Evolutionary conservation across 2,113 vertebrate genomes (phyloP).

Genomic region (Chionis minor): DNA sequence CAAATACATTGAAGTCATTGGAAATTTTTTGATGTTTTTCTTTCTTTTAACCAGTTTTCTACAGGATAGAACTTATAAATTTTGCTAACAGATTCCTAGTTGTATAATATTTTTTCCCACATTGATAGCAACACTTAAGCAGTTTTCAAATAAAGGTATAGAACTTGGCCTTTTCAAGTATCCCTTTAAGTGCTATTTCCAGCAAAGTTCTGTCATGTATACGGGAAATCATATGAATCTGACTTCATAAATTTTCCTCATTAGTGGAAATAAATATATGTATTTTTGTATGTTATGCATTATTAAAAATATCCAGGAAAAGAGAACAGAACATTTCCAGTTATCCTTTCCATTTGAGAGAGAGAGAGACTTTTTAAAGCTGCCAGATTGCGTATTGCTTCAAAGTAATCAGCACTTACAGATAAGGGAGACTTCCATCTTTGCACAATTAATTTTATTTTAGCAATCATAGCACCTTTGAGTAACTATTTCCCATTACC

Average conservation of each 20-base stretch:
- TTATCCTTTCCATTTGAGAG: neutral
- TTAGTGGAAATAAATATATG: neutral
- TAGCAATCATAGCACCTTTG: neutral
- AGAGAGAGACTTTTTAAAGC: neutral
- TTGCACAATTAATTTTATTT: neutral
- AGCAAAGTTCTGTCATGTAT: neutral
- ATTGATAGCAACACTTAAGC: neutral
- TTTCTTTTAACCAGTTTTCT: neutral
- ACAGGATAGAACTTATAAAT: neutral
- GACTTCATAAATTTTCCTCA: neutral
- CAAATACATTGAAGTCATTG: neutral
- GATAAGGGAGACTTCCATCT: neutral
- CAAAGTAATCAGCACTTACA: neutral
- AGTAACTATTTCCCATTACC: neutral
- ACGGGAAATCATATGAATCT: neutral
- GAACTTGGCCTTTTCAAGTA: neutral
- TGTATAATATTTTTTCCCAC: neutral
- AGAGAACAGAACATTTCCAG: neutral
- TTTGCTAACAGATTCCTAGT: neutral
- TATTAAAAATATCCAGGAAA: neutral
- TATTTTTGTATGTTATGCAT: neutral
- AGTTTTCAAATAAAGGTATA: neutral
- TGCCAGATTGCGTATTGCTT: neutral
- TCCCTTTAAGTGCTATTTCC: neutral
- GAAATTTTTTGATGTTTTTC: neutral